These are phyloP conservation scores for Sycophila texana DNA, from an alignment of 2,888 invertebrate genomes.

Conservation along the genomic window DNA sequence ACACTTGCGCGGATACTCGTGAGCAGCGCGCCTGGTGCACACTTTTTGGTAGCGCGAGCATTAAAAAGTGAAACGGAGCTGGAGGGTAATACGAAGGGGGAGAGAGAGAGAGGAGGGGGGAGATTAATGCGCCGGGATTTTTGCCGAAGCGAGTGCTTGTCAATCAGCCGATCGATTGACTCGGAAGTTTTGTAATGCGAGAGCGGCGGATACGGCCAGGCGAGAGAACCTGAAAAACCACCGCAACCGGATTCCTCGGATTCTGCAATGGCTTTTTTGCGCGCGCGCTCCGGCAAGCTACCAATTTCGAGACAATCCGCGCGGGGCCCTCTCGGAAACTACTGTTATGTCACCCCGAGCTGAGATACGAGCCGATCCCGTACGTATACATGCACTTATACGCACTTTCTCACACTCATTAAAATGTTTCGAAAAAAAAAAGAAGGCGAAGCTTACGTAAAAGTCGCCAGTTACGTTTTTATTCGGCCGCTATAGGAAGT, in stretches of 20 bases:
- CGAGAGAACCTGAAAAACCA: constrained; percentile 25
- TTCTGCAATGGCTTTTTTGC: constrained; percentile 25
- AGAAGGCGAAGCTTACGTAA: too few species aligned
- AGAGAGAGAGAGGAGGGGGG: too few species aligned
- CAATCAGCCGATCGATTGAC: constrained; percentile 28
- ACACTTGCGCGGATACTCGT: too few species aligned
- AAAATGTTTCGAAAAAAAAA: neutral
- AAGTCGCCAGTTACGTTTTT: too few species aligned
- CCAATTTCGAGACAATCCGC: constrained; percentile 5
- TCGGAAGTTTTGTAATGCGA: constrained; percentile 36
- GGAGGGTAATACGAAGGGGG: too few species aligned
- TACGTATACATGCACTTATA: neutral
- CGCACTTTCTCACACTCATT: neutral
- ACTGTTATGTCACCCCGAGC: neutral
- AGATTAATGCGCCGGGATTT: too few species aligned
- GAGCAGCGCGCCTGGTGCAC: neutral
- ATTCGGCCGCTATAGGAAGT: too few species aligned
- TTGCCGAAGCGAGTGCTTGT: neutral
- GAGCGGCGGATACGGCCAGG: constrained; percentile 7
- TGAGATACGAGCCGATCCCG: neutral
- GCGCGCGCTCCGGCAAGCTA: neutral
- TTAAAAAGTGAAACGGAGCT: too few species aligned
- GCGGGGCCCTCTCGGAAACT: neutral
- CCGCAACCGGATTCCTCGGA: constrained; percentile 26
- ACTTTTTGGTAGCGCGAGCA: neutral